Percentiles rank a stretch among this genome's conserved stretches.
These are phyloP conservation scores for Dendrolimus houi DNA, from an alignment of 2,888 invertebrate genomes.

Conservation along the genomic window DNA sequence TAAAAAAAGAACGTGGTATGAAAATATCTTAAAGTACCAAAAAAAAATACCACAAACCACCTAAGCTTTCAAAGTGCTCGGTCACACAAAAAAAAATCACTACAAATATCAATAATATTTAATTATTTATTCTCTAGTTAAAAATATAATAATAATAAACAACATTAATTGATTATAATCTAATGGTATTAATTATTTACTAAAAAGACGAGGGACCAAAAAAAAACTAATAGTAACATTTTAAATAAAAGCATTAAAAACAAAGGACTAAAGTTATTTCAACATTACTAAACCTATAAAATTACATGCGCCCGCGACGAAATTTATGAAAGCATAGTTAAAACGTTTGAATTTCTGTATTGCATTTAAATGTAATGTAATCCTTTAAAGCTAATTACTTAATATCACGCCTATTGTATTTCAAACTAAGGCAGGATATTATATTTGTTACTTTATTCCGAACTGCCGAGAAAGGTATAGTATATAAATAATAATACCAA, in stretches of 20 bases:
- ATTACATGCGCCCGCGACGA: constrained; percentile 1
- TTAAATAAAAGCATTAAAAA: constrained; percentile 55
- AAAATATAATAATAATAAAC: constrained; percentile 40
- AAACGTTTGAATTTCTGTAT: too few relatives aligned
- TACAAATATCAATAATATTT: constrained; percentile 1
- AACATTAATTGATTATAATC: constrained; percentile 52
- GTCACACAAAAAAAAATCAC: not conserved
- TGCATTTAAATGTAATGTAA: too few relatives aligned
- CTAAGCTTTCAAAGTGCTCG: constrained; percentile 15
- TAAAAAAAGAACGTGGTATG: too few relatives aligned
- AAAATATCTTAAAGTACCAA: too few relatives aligned
- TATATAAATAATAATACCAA: too few relatives aligned
- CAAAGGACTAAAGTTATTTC: constrained; percentile 26
- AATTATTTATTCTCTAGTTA: constrained; percentile 22
- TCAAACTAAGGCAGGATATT: too few relatives aligned
- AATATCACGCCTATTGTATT: too few relatives aligned
- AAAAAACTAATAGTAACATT: constrained; percentile 69
- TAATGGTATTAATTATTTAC: constrained; percentile 59
- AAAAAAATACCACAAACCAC: too few relatives aligned
- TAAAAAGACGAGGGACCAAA: constrained; percentile 27
- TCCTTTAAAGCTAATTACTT: too few relatives aligned
- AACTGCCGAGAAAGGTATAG: too few relatives aligned
- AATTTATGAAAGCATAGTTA: not conserved
- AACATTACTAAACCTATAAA: constrained; percentile 7
- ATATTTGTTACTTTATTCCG: too few relatives aligned